Conservation (phyloP, 2,113 vertebrate species). For the Myotis lucifugus region DNA sequence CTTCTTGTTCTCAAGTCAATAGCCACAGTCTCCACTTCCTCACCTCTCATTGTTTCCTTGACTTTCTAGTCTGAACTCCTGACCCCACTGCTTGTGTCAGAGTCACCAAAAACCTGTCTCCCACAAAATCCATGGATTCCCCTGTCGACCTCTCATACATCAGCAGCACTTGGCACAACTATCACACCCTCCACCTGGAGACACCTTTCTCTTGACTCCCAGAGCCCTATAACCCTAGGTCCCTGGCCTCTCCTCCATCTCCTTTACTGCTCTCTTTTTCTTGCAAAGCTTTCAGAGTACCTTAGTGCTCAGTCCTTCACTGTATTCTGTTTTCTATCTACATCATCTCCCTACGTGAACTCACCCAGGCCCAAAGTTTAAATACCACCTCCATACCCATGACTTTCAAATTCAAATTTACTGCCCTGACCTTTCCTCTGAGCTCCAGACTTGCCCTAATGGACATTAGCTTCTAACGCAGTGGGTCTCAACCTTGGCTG, state of each 20-base stretch:
- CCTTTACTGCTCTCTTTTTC: background rate
- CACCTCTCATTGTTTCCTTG: background rate
- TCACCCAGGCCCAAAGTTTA: background rate
- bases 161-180: background rate
- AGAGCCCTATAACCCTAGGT: background rate
- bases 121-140: background rate
- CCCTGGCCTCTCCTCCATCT: background rate
- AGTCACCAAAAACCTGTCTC: background rate
- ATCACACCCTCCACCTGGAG: background rate
- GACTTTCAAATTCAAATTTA: slow-evolving; percentile 53
- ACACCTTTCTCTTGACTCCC: background rate
- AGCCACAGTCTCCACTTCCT: background rate
- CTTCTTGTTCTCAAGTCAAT: background rate
- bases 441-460: slow-evolving; percentile 31
- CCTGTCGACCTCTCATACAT: background rate
- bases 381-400: slow-evolving; percentile 13
- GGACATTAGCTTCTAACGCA: slow-evolving; percentile 27
- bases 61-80: background rate
- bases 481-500: no score
- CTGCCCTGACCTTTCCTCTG: slow-evolving; percentile 47
- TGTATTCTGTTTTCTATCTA: background rate
- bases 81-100: background rate
- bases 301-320: background rate
- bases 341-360: background rate
- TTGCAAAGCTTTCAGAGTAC: background rate